Base-by-base conservation (phyloP, 2,888 invertebrate species). In the Andrena praecox region DNA sequence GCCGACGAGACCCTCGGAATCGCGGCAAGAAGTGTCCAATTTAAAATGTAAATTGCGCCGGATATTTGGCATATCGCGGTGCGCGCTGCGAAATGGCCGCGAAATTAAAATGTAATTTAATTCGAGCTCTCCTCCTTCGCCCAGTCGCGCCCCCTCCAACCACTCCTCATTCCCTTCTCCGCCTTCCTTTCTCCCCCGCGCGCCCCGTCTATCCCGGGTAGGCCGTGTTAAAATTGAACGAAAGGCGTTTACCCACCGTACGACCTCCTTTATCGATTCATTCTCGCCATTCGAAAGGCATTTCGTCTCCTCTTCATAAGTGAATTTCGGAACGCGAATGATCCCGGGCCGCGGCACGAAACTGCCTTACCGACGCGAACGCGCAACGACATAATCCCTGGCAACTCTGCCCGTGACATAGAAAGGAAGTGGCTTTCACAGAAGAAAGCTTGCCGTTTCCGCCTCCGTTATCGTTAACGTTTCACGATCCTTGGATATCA, bases 31-130 rank as follows among this genome's bases (percentile, higher is more conserved):
- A 92, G 90, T 88, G 88, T 91, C 89, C 92, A 92, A 93, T 93
- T 93, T 93, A 91, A 91, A 93, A 93, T 93, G 92, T 90, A 93
- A 92, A 93, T 93, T 91, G 90, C 90, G 83, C 85, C 85, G 90
- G 91, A 91, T 91, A 91, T 92, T 91, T 90, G 91, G 90, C 91
- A 89, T 90, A 90, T 91, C 90, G 91, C 85, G 82, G 82, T 56
- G 68, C 42, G 56, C 82, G 81, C 87, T 85, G 77, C 87, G 90
- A 92, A 92, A 93, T 91, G 90, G 89, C 91, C 91, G 90, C 92
- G 92, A 93, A 93, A 93, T 93, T 93, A 93, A 93, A 93, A 92
- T 90, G 92, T 93, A 92, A 93, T 93, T 93, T 93, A 90, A 93
- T 93, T 93, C 91, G 70, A 63, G 33, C 59, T 27, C 70, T 71